Evolutionary conservation across 2,113 vertebrate species (phyloP).

Genomic region (Pyxicephalus adspersus): DNA sequence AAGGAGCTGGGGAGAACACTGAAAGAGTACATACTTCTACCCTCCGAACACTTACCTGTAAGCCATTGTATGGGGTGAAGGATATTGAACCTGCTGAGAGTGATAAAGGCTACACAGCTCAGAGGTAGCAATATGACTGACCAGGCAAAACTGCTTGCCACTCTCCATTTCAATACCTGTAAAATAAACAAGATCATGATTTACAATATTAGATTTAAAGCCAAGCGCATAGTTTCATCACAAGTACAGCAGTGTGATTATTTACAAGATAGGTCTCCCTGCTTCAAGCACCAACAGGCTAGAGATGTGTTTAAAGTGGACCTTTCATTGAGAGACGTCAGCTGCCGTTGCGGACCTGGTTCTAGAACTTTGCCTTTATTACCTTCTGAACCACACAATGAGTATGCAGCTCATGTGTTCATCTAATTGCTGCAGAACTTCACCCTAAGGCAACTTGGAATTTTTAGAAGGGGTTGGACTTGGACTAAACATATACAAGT

Average conservation of each 20-base stretch:
- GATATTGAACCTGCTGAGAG: conserved; percentile 78
- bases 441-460: no score
- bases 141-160: conserved; percentile 82
- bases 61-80: conserved; percentile 85
- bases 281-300: no score
- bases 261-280: background rate
- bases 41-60: conserved; percentile 69
- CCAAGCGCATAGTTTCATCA: background rate
- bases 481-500: no score
- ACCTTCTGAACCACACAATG: no score
- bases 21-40: no score
- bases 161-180: conserved; percentile 91
- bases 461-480: no score
- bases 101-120: conserved; percentile 77
- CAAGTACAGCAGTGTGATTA: background rate
- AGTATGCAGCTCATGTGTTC: no score
- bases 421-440: no score
- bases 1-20: no score
- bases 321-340: background rate
- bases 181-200: background rate
- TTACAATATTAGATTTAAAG: no score
- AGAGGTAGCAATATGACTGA: conserved; percentile 83
- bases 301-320: background rate
- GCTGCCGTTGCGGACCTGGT: background rate
- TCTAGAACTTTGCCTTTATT: no score